Base-by-base conservation (phyloP, 2,113 vertebrate genomes). In the Gopherus flavomarginatus region DNA sequence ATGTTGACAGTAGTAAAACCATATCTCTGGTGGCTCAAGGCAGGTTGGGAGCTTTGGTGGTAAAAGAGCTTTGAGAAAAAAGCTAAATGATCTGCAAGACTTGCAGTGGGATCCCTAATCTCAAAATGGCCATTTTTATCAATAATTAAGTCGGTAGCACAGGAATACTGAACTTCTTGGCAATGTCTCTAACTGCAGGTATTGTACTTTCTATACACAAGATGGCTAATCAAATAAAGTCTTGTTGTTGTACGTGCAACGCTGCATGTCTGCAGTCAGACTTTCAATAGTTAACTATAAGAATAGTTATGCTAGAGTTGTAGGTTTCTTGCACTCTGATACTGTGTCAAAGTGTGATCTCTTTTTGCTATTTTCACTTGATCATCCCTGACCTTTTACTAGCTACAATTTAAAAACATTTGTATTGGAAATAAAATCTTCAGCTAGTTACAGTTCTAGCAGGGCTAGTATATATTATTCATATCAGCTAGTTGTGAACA, bases 1-100 rank as follows among this genome's bases (percentile, higher is more conserved):
- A 98, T 97, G 98, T 95, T 62, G 87, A 78, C 24, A 38, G 24
- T 57, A 11, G 31, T 72, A 29, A 83, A 78, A 62, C 31, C 11
- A 3, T 35, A 17, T 85, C 26, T 88, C 87, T 11, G 2, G 24
- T 78, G 42, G 53, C 42, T 90, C 9, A 57, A 11, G 35, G 29
- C 44, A 52, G 83, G 53, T 35, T 81, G 4, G 29, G 49, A 88
- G 42, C 4, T 1, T 90, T 75, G 22, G 42, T 27, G 35, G 80
- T 84, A 81, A 35, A 38, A 81, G 62, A 84, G 27, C 19, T 54
- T 54, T 42, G 54, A 57, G 24, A 29, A 42, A 57, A 44, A 13
- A 52, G 47, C 44, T 81, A 53, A 52, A 22, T 54, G 12, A 27
- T 83, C 35, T 79, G 52, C 12, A 62, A 44, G 29, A 44, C 75